Percentiles rank a stretch among this genome's conserved stretches.
Conservation (phyloP, 2,797 vertebrate species). For the Cyclura pinguis region DNA sequence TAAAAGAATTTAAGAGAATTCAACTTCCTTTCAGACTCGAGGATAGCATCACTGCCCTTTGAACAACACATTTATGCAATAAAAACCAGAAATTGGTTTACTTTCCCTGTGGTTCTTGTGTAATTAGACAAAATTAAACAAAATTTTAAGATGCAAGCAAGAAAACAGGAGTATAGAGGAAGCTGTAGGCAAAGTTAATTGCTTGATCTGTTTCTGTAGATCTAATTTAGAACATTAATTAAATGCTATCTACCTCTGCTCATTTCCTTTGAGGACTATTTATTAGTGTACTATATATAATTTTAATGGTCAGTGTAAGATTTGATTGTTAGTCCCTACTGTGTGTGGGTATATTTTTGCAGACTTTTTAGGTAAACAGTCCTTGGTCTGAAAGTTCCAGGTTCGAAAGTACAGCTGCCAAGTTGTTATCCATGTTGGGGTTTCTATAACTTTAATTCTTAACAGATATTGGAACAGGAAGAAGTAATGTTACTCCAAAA, state of each 20-base stretch:
- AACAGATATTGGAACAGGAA: neutral
- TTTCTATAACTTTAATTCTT: neutral
- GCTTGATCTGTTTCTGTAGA: slow-evolving; percentile 74
- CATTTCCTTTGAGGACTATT: slow-evolving; percentile 74
- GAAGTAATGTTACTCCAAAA: neutral
- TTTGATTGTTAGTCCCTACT: slow-evolving; percentile 31
- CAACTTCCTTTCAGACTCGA: slow-evolving; percentile 47
- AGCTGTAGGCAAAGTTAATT: slow-evolving; percentile 75
- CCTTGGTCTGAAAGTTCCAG: neutral
- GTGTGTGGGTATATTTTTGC: neutral
- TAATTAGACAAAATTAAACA: slow-evolving; percentile 67
- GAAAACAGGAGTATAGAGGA: slow-evolving; percentile 66
- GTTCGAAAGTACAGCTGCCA: neutral
- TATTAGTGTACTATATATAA: slow-evolving; percentile 54
- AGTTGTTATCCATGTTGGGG: neutral
- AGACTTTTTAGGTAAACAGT: neutral
- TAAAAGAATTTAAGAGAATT: neutral
- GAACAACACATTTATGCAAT: slow-evolving; percentile 51
- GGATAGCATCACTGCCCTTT: slow-evolving; percentile 51
- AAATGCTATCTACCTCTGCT: slow-evolving; percentile 70
- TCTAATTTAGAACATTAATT: slow-evolving; percentile 72
- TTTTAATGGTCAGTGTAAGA: slow-evolving; percentile 56
- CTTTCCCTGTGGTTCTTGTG: slow-evolving; percentile 61
- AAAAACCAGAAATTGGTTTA: slow-evolving; percentile 64
- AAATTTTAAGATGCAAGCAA: slow-evolving; percentile 72